Conservation (phyloP, 2,113 vertebrate genomes). For the Polypterus bichir region DNA sequence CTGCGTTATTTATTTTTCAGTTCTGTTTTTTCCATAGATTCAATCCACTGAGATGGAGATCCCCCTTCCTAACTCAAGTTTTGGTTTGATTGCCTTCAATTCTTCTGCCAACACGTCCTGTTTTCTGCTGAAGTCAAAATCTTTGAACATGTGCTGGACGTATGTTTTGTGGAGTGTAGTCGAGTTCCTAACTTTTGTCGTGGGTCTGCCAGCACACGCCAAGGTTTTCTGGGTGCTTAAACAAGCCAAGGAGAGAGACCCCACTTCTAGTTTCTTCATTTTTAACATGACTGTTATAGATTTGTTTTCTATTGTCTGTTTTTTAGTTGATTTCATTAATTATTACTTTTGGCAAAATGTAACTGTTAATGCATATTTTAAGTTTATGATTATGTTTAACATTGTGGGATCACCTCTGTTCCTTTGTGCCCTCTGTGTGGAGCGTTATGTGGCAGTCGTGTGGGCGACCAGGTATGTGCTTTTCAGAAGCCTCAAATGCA, state of each 20-base stretch:
- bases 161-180: too few species aligned
- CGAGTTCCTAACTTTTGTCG: slow-evolving; percentile 19
- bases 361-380: slow-evolving; percentile 43
- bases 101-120: too few species aligned
- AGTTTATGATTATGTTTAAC: slow-evolving; percentile 39
- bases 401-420: slow-evolving; percentile 37
- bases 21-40: too few species aligned
- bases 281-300: slow-evolving; percentile 50
- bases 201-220: slow-evolving; percentile 44
- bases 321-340: slow-evolving; percentile 41
- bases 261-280: slow-evolving; percentile 35
- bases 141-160: too few species aligned
- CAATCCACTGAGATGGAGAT: too few species aligned
- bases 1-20: too few species aligned
- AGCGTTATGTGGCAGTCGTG: slow-evolving; percentile 51
- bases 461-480: slow-evolving; percentile 46
- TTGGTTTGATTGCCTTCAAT: too few species aligned
- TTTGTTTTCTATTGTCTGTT: slow-evolving; percentile 46
- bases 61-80: too few species aligned
- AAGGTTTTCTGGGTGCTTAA: slow-evolving; percentile 48
- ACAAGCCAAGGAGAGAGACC: slow-evolving; percentile 24
- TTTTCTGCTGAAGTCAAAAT: too few species aligned
- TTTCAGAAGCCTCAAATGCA: too few species aligned
- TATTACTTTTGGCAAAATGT: slow-evolving; percentile 26
- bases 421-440: slow-evolving; percentile 48